Conservation (phyloP, 2,113 vertebrate genomes). For the Tringa solitaria region DNA sequence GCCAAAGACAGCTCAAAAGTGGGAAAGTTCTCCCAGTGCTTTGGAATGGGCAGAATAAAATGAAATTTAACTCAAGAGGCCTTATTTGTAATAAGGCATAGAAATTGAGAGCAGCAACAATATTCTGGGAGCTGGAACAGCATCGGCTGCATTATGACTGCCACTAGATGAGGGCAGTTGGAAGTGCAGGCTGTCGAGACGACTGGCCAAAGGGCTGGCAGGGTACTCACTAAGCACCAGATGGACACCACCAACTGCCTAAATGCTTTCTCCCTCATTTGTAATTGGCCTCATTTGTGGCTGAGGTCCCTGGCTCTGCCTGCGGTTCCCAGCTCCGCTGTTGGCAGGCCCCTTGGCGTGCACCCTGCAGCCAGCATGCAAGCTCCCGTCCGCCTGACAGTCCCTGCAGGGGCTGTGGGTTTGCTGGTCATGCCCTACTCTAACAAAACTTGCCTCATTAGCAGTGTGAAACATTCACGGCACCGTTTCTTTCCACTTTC, state of each 20-base stretch:
- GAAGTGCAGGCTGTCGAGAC: background rate
- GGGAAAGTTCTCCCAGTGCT: background rate
- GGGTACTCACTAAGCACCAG: background rate
- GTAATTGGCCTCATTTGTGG: background rate
- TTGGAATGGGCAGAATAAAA: background rate
- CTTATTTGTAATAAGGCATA: background rate
- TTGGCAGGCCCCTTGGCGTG: background rate
- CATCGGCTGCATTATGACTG: fast-evolving
- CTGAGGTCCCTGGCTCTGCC: background rate
- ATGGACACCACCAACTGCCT: background rate
- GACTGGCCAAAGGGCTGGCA: background rate
- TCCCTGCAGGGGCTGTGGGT: background rate
- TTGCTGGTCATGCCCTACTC: background rate
- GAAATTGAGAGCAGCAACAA: background rate
- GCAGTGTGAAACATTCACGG: background rate
- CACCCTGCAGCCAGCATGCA: fast-evolving
- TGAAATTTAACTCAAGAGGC: background rate
- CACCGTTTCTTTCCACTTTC: background rate
- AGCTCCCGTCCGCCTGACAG: background rate
- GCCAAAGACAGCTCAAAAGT: background rate
- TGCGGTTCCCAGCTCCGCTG: background rate
- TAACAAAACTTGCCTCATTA: background rate
- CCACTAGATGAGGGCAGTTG: background rate
- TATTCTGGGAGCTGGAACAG: background rate
- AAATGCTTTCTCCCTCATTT: constrained; percentile 24